Conservation (phyloP, 2,797 vertebrate species). For the Muscicapa comitata region DNA sequence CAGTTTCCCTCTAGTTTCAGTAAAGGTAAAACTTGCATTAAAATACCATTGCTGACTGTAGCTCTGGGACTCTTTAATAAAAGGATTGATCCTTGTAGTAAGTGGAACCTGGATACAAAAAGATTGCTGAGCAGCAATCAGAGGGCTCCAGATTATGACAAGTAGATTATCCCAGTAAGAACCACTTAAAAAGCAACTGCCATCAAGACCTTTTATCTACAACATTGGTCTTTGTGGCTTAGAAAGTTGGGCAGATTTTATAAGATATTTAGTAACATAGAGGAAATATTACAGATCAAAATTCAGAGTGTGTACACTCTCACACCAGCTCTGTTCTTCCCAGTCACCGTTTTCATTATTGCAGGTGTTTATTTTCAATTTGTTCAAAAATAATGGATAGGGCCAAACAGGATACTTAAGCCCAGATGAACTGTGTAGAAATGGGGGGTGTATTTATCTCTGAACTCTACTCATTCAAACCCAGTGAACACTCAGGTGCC, state of each 20-base stretch:
- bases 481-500: not conserved
- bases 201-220: not conserved
- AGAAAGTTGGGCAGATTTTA: not conserved
- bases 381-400: not conserved
- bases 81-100: not conserved
- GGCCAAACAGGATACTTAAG: not conserved
- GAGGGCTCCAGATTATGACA: not conserved
- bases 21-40: not conserved
- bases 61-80: not conserved
- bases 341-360: not conserved
- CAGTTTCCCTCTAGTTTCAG: not conserved
- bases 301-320: not conserved
- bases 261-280: not conserved
- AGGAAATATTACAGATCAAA: not conserved
- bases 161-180: not conserved
- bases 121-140: not conserved
- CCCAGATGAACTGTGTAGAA: not conserved
- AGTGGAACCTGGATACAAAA: not conserved
- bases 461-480: not conserved
- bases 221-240: not conserved
- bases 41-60: not conserved
- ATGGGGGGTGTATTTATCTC: not conserved
- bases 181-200: not conserved
- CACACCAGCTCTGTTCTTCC: not conserved
- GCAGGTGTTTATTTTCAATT: not conserved